A percentile compares a stretch with the other conserved stretches of the same genome.
These are phyloP conservation scores for Cepaea hortensis DNA, from an alignment of 2,888 invertebrate genomes.

Conservation along the genomic window DNA sequence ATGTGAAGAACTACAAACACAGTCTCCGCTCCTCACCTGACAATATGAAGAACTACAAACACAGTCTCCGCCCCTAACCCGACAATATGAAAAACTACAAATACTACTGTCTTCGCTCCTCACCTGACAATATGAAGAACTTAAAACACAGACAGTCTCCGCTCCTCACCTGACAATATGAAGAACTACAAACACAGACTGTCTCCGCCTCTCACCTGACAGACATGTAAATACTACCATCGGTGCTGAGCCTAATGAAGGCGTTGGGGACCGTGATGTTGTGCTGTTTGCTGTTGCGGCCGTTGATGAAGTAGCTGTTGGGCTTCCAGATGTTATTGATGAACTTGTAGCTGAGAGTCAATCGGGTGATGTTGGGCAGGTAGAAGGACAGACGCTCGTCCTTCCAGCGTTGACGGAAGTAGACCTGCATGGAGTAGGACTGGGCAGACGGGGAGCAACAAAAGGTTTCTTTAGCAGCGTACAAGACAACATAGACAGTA, in stretches of 20 bases:
- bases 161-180: too few species aligned
- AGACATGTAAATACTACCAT: conserved; percentile 67
- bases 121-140: too few species aligned
- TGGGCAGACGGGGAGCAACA: background rate
- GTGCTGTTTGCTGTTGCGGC: conserved; percentile 87
- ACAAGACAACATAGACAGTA: too few species aligned
- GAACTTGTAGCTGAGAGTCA: conserved; percentile 82
- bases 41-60: too few species aligned
- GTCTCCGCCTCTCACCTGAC: conserved; percentile 57
- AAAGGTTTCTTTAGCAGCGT: too few species aligned
- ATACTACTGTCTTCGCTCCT: background rate
- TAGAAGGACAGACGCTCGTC: conserved; percentile 70
- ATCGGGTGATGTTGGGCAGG: conserved; percentile 66
- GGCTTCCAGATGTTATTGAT: conserved; percentile 96
- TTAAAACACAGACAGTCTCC: too few species aligned
- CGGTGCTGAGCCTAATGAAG: conserved; percentile 84
- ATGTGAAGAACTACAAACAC: too few species aligned
- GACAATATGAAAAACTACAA: background rate
- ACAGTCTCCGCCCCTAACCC: background rate
- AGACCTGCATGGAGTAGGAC: conserved; percentile 71
- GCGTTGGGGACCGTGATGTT: conserved; percentile 97
- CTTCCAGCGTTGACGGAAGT: conserved; percentile 73
- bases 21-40: too few species aligned
- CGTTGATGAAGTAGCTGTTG: conserved; percentile 85
- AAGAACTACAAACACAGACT: background rate